phyloP scores from a whole-genome alignment of 1,140 invertebrate species.

The Octopus bimaculoides region DNA sequence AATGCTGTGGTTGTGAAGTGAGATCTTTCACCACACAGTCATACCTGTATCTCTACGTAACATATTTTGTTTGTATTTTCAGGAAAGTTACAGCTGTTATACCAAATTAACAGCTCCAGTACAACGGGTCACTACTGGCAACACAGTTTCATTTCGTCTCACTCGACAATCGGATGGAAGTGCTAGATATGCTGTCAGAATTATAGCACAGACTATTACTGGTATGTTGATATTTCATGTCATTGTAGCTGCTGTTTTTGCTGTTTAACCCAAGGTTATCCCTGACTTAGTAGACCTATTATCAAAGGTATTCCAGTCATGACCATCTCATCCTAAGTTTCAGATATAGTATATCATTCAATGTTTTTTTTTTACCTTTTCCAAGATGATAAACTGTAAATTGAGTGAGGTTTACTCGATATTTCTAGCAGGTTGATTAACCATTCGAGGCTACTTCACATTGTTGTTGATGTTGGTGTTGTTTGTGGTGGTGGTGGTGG shows the following conservation, averaged over 20 bases:
- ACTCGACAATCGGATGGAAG: neutral
- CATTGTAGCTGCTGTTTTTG: neutral
- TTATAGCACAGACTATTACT: neutral
- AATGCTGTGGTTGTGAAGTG: too few relatives aligned
- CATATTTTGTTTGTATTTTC: too few relatives aligned
- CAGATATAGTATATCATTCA: neutral
- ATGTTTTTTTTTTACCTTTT: neutral
- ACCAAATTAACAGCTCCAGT: too few relatives aligned
- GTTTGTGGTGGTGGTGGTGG: too few relatives aligned
- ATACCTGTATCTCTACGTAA: too few relatives aligned
- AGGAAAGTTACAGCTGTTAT: too few relatives aligned
- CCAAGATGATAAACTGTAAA: neutral
- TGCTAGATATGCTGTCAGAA: neutral
- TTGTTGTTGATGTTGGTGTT: too few relatives aligned
- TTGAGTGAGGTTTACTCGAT: neutral
- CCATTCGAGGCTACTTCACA: too few relatives aligned
- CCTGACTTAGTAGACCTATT: neutral
- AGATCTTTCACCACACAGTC: too few relatives aligned
- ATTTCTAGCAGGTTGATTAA: too few relatives aligned
- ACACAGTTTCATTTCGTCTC: neutral
- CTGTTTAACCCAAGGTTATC: neutral
- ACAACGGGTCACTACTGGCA: neutral
- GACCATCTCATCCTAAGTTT: neutral
- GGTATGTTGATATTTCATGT: neutral
- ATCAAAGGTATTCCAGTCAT: neutral